Conservation (phyloP, 2,888 invertebrate genomes). For the Amphipoea oculea region DNA sequence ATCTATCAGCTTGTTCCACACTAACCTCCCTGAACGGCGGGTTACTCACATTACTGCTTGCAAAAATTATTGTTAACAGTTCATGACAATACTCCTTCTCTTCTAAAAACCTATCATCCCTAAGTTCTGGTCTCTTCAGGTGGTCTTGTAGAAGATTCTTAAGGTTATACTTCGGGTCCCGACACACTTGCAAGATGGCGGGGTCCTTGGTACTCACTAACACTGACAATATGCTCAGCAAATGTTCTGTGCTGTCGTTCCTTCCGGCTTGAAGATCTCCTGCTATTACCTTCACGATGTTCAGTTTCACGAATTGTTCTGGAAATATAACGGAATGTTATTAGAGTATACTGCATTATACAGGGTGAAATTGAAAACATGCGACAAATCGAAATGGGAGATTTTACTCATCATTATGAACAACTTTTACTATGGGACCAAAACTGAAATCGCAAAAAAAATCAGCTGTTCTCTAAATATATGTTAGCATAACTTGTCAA, state of each 20-base stretch:
- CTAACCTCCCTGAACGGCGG: slow-evolving; percentile 44
- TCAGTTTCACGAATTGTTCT: slow-evolving; percentile 79
- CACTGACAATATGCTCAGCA: slow-evolving; percentile 76
- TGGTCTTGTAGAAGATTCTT: slow-evolving; percentile 73
- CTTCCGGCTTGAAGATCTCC: slow-evolving; percentile 72
- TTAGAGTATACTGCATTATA: background rate
- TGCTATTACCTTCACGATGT: slow-evolving; percentile 74
- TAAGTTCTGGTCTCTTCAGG: slow-evolving; percentile 72
- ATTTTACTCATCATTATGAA: too few species aligned
- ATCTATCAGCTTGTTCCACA: slow-evolving; percentile 79
- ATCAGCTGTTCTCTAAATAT: too few species aligned
- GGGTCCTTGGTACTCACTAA: slow-evolving; percentile 71
- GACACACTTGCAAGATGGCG: slow-evolving; percentile 72
- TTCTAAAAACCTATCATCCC: slow-evolving; percentile 75
- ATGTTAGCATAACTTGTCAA: too few species aligned
- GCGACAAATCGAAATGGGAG: too few species aligned
- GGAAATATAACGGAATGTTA: slow-evolving; percentile 57
- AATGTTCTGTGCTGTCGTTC: slow-evolving; percentile 79
- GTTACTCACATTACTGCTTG: background rate
- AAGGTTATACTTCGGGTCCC: slow-evolving; percentile 71
- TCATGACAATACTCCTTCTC: slow-evolving; percentile 79
- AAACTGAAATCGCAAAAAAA: too few species aligned
- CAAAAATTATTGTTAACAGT: slow-evolving; percentile 69
- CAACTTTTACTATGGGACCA: too few species aligned
- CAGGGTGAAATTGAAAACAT: too few species aligned